Percentiles rank a stretch among this genome's conserved stretches.
Evolutionary conservation across 1,140 invertebrate species (phyloP).

Genomic region (Paramacrobiotus metropolitanus): DNA sequence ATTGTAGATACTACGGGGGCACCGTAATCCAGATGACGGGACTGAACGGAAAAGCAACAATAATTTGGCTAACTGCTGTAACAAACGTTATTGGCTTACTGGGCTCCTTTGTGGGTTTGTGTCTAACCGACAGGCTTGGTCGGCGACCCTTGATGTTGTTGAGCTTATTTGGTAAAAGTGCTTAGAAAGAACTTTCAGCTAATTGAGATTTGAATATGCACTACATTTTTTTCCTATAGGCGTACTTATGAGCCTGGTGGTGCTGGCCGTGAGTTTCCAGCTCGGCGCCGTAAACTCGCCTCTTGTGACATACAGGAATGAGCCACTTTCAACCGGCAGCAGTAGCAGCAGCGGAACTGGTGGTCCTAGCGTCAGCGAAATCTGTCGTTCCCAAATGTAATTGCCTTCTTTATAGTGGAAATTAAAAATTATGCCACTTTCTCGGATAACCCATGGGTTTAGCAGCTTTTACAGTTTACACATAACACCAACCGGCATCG

Average conservation of each 20-base stretch:
- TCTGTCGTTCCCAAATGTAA: too few relatives aligned
- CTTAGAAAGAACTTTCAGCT: neutral
- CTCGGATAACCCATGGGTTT: too few relatives aligned
- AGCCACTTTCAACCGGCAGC: conserved; percentile 7
- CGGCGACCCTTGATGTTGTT: conserved; percentile 28
- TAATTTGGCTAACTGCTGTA: conserved; percentile 36
- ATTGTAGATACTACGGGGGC: conserved; percentile 34
- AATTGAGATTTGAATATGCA: neutral
- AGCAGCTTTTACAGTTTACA: too few relatives aligned
- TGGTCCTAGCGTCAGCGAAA: too few relatives aligned
- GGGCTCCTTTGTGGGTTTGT: conserved; percentile 33
- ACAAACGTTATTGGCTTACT: conserved; percentile 32
- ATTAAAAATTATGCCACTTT: too few relatives aligned
- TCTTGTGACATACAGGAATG: conserved; percentile 17
- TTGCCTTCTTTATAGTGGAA: too few relatives aligned
- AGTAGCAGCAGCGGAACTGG: too few relatives aligned
- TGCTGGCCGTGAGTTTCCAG: conserved; percentile 29
- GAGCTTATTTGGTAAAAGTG: conserved; percentile 26
- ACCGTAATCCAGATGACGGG: conserved; percentile 38
- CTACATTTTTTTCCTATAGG: conserved; percentile 16
- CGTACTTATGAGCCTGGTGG: conserved; percentile 24
- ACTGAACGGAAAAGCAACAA: conserved; percentile 26
- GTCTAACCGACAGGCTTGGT: conserved; percentile 34
- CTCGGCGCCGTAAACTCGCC: conserved; percentile 24
- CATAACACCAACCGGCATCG: too few relatives aligned